Conservation (phyloP, 2,888 invertebrate genomes). For the Pterostichus madidus region DNA sequence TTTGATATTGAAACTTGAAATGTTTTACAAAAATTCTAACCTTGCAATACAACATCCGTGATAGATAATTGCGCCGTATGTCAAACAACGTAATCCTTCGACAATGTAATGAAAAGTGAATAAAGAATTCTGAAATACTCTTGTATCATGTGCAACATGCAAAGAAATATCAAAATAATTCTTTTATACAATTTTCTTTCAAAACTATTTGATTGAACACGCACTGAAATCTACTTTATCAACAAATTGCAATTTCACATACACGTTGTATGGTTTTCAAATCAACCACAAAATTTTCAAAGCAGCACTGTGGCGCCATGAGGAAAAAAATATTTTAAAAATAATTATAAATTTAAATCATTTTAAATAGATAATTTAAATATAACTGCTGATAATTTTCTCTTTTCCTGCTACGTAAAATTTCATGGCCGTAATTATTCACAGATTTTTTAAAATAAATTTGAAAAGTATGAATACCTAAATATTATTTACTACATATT, state of each 20-base stretch:
- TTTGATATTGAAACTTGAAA: neutral
- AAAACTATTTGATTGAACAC: slow-evolving; percentile 42
- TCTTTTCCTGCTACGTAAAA: no score
- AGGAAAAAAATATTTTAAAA: no score
- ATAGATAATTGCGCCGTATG: slow-evolving; percentile 41
- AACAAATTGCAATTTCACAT: neutral
- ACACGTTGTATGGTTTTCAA: neutral
- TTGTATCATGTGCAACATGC: slow-evolving; percentile 4
- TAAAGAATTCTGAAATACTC: neutral
- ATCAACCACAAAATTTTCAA: neutral
- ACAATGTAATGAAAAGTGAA: neutral
- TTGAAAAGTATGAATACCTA: no score
- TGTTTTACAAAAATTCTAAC: slow-evolving; percentile 55
- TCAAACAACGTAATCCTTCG: neutral
- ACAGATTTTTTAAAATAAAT: no score
- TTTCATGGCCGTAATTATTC: no score
- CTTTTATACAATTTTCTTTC: slow-evolving; percentile 25
- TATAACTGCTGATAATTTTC: no score
- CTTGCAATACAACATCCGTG: slow-evolving; percentile 60
- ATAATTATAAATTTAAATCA: neutral
- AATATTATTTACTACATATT: no score
- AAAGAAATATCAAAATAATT: slow-evolving; percentile 20
- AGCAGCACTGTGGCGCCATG: neutral
- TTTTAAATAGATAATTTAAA: no score
- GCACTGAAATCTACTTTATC: slow-evolving; percentile 30